Evolutionary conservation across 2,888 invertebrate genomes (phyloP).

Genomic region (Cabera pusaria): DNA sequence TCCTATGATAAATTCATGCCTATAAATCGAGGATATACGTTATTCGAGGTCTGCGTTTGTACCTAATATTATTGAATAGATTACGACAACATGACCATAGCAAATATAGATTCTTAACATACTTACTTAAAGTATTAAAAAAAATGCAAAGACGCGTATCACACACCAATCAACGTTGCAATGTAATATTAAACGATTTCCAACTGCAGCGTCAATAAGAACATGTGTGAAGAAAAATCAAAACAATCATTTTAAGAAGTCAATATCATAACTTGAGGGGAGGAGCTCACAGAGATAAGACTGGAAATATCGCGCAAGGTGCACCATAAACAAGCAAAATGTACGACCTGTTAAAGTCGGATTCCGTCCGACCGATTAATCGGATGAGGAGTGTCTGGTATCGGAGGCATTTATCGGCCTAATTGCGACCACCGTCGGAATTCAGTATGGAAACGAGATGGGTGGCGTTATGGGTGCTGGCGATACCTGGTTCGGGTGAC

Average conservation of each 20-base stretch:
- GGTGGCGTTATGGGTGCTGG: conserved; percentile 61
- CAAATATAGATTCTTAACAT: no score
- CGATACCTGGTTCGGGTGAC: conserved; percentile 47
- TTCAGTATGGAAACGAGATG: conserved; percentile 54
- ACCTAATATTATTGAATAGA: no score
- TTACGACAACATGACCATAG: no score
- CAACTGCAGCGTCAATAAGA: no score
- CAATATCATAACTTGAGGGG: conserved; percentile 32
- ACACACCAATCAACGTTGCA: background rate
- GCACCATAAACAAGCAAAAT: conserved; percentile 67
- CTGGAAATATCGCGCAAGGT: conserved; percentile 56
- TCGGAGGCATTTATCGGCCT: conserved; percentile 75
- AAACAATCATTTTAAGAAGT: conserved; percentile 20
- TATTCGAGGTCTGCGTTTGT: no score
- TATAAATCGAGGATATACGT: no score
- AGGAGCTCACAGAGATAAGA: conserved; percentile 37
- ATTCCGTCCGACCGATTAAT: conserved; percentile 64
- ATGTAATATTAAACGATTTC: conserved; percentile 1
- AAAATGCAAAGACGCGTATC: no score
- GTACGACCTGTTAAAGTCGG: conserved; percentile 67
- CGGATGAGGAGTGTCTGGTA: conserved; percentile 68
- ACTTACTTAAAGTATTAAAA: no score
- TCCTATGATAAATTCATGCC: no score
- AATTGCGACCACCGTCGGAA: conserved; percentile 76
- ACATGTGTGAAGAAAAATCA: background rate